Conservation (phyloP, 1,140 invertebrate species). For the Homarus americanus region DNA sequence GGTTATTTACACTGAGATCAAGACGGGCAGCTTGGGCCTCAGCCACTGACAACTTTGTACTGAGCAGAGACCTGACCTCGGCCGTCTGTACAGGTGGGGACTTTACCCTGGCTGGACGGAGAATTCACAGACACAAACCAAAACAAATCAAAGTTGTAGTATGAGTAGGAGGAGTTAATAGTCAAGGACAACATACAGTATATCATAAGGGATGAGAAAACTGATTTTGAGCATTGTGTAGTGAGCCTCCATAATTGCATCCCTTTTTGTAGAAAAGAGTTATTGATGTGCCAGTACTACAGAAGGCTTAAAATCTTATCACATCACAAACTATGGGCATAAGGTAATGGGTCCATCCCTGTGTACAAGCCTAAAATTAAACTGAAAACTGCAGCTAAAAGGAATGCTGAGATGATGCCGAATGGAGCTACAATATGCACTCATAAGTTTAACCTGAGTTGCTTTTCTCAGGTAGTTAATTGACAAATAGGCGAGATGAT, state of each 20-base stretch:
- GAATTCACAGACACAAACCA: conserved; percentile 72
- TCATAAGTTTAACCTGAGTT: conserved; percentile 51
- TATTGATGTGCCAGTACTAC: conserved; percentile 15
- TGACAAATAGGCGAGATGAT: conserved; percentile 41
- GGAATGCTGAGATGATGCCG: conserved; percentile 67
- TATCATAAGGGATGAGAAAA: conserved; percentile 29
- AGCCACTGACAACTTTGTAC: conserved; percentile 68
- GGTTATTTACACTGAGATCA: conserved; percentile 72
- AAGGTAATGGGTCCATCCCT: conserved; percentile 62
- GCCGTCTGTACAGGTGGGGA: conserved; percentile 64
- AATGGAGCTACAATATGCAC: conserved; percentile 67
- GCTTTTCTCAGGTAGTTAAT: conserved; percentile 28
- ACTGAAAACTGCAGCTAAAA: conserved; percentile 37
- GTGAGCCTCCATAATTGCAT: conserved; percentile 17
- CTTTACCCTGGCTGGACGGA: conserved; percentile 71
- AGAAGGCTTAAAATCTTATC: conserved; percentile 66
- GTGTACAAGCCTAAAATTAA: conserved; percentile 60
- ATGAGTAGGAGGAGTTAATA: conserved; percentile 26
- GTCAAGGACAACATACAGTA: conserved; percentile 53
- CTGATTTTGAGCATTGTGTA: conserved; percentile 60
- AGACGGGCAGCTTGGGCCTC: conserved; percentile 53
- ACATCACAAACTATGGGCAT: conserved; percentile 52
- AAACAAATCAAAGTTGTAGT: conserved; percentile 25
- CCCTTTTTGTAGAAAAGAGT: not conserved
- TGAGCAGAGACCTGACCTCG: conserved; percentile 65